Conservation (phyloP, 2,888 invertebrate genomes). For the Pherbina coryleti region DNA sequence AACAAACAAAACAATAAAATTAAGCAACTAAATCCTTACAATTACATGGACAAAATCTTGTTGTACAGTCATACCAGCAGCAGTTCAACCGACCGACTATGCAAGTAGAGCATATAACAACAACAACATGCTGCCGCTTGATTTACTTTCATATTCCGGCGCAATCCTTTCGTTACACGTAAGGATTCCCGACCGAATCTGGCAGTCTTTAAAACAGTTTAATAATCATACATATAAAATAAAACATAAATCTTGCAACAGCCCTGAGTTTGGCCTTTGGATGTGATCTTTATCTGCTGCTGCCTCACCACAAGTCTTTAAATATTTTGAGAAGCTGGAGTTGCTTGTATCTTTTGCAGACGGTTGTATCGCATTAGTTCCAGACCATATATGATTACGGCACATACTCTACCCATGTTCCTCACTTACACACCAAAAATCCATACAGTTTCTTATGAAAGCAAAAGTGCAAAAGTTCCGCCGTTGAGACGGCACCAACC, state of each 20-base stretch:
- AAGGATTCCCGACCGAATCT: not conserved
- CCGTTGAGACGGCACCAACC: conserved; percentile 40
- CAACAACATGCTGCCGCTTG: conserved; percentile 33
- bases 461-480: conserved; percentile 8
- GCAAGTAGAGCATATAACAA: not conserved
- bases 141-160: conserved; percentile 3
- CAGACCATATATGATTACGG: conserved; percentile 34
- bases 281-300: not conserved
- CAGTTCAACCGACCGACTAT: not conserved
- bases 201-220: conserved; percentile 14
- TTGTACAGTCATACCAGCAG: too few relatives aligned
- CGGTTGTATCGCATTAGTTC: conserved; percentile 36
- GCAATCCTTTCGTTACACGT: not conserved
- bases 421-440: not conserved
- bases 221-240: conserved; percentile 33
- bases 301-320: not conserved
- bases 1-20: conserved; percentile 55
- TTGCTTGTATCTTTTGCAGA: conserved; percentile 17
- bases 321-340: not conserved
- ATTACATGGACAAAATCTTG: conserved; percentile 49
- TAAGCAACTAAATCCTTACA: conserved; percentile 63
- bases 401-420: not conserved
- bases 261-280: conserved; percentile 19
- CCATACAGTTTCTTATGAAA: conserved; percentile 28
- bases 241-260: conserved; percentile 29